Base-by-base conservation (phyloP, 2,113 vertebrate genomes). In the Oxyruncus cristatus region DNA sequence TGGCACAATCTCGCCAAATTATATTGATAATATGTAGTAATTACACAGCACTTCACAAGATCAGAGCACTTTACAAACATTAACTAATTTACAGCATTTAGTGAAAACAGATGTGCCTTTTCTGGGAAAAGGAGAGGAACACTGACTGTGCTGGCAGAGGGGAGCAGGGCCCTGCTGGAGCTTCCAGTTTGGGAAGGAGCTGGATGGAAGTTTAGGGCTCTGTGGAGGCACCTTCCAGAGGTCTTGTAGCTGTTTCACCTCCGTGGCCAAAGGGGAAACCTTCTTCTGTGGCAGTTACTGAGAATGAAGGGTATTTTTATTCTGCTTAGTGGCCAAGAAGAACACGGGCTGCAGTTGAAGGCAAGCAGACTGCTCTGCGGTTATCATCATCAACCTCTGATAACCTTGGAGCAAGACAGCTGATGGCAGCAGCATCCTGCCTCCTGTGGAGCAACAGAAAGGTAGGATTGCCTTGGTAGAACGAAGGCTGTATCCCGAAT, bases 1-100 rank as follows among this genome's bases (percentile, higher is more conserved):
- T 33, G 47, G 50, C 68, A 92, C 92, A 95, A 96, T 97, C 90
- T 88, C 92, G 71, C 91, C 91, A 94, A 97, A 96, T 97, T 96
- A 94, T 94, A 96, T 97, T 97, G 97, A 89, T 92, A 92, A 93
- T 87, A 88, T 0, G 18, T 95, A 74, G 96, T 89, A 97, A 97
- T 97, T 97, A 96, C 61, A 87, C 79, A 53, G 70, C 91, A 95
- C 95, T 95, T 95, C 96, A 96, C 90, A 90, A 32, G 91, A 97
- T 90, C 95, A 92, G 93, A 94, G 95, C 93, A 95, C 95, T 97
- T 97, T 94, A 67, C 93, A 97, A 97, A 92, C 96, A 97, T 96
- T 97, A 97, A 97, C 94, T 96, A 94, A 97, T 97, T 97, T 94
- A 95, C 94, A 88, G 96, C 92, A 77, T 97, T 97, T 97, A 80